Percentiles rank a stretch among this genome's conserved stretches.
phyloP scores from a whole-genome alignment of 2,797 vertebrate genomes.

The Leptodactylus fallax region DNA sequence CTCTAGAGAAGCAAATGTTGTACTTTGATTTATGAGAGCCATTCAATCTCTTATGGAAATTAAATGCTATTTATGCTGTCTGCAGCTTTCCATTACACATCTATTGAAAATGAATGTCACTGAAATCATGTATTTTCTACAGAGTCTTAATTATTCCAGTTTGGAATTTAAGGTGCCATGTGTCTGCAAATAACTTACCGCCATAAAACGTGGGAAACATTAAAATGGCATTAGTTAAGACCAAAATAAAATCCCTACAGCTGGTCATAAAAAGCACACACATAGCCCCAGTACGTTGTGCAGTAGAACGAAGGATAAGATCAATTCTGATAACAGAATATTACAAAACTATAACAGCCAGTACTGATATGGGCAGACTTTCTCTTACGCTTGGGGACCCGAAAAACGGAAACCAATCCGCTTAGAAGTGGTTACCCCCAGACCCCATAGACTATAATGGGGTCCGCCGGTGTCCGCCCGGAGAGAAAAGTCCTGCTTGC shows the following conservation, averaged over 20 bases:
- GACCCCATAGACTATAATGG: no score
- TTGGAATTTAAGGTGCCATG: slow-evolving; percentile 49
- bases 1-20: slow-evolving; percentile 42
- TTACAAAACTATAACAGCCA: no score
- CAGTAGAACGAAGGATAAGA: not conserved
- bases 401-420: no score
- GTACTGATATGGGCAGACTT: no score
- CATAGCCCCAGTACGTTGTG: not conserved
- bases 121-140: slow-evolving; percentile 59
- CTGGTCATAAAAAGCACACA: slow-evolving; percentile 21
- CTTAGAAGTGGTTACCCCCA: no score
- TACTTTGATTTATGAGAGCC: slow-evolving; percentile 53
- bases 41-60: slow-evolving; percentile 53
- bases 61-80: slow-evolving; percentile 52
- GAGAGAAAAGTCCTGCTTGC: no score
- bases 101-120: slow-evolving; percentile 43
- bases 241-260: slow-evolving; percentile 22
- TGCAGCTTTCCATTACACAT: slow-evolving; percentile 60
- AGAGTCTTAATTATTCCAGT: slow-evolving; percentile 52
- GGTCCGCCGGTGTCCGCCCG: no score
- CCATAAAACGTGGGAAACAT: slow-evolving; percentile 34
- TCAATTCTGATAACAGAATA: not conserved
- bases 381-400: no score
- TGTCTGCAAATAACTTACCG: slow-evolving; percentile 25
- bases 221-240: slow-evolving; percentile 31